Base-by-base conservation (phyloP, 2,797 vertebrate species). In the Coranthus polyacanthus region DNA sequence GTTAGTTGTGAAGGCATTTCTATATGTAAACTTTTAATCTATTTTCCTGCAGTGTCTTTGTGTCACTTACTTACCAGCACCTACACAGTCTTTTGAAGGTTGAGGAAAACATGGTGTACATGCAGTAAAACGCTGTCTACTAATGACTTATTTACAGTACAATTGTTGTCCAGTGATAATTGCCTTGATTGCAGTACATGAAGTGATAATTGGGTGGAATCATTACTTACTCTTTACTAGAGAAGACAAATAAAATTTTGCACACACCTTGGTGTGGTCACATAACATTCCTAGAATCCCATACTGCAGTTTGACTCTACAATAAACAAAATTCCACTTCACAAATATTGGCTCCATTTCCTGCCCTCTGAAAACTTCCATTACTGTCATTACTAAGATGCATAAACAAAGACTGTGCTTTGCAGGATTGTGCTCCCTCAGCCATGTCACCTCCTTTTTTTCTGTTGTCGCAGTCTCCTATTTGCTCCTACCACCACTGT, bases 331-430 rank as follows among this genome's bases (percentile, higher is more conserved):
- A 43, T 55, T 75, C 70, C 46, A 74, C 54, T 47, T 53, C 54
- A 65, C 66, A 80, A 72, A 86, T 84, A 84, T 87, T 65, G 54
- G 62, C 44, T 81, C 75, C 36, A 52, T 87, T 82, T 78, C 53
- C 71, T 70, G 36, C 70, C 70, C 49, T 83, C 58, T 36, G 18
- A 79, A 72, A 61, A 71, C 66, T 58, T 67, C 79, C 71, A 75
- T 73, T 67, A 65, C 44, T 83, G 72, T 81, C 72, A 79, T 70
- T 80, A 71, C 57, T 6, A 46, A 68, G 70, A 54, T 74, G 46
- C 56, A 69, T 74, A 76, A 75, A 88, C 77, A 84, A 71, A 82
- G 70, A 55, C 43, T 73, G 53, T 73, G 75, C 72, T 86, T 79
- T 56, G 74, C 60, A 53, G 38, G 73, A 65, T 73, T 69, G 71